Evolutionary conservation across 2,888 invertebrate species (phyloP).

Genomic region (Harpalus rufipes): DNA sequence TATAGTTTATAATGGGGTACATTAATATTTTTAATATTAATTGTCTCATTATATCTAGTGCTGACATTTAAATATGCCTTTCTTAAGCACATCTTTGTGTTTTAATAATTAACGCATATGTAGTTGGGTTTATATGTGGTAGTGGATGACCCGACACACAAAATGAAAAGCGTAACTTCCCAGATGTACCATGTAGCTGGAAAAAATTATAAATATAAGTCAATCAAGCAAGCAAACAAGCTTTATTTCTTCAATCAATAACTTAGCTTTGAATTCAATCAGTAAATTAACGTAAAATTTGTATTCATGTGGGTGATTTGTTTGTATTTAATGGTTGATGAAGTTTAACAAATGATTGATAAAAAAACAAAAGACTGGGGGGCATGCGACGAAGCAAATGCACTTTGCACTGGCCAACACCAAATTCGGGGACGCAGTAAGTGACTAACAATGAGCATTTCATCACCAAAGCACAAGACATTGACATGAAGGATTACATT

Average conservation of each 20-base stretch:
- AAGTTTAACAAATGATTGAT: conserved; percentile 19
- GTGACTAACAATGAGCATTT: conserved; percentile 57
- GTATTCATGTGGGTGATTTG: conserved; percentile 30
- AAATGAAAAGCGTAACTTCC: conserved; percentile 72
- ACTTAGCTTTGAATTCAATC: conserved; percentile 1
- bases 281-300: conserved; percentile 19
- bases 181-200: conserved; percentile 73
- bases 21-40: conserved; percentile 40
- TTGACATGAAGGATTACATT: conserved; percentile 60
- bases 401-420: conserved; percentile 61
- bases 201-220: conserved; percentile 74
- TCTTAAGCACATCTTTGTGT: conserved; percentile 43
- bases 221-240: conserved; percentile 67
- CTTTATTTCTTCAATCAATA: conserved; percentile 46
- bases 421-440: conserved; percentile 40
- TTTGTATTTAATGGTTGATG: conserved; percentile 2
- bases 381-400: conserved; percentile 58
- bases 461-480: conserved; percentile 62
- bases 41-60: conserved; percentile 50
- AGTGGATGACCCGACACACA: conserved; percentile 67
- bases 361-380: conserved; percentile 50
- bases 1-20: conserved; percentile 40
- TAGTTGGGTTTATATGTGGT: conserved; percentile 61
- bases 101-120: conserved; percentile 59
- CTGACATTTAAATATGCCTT: conserved; percentile 62